Evolutionary conservation across 2,888 invertebrate genomes (phyloP).

Genomic region (Mythimna albipuncta): DNA sequence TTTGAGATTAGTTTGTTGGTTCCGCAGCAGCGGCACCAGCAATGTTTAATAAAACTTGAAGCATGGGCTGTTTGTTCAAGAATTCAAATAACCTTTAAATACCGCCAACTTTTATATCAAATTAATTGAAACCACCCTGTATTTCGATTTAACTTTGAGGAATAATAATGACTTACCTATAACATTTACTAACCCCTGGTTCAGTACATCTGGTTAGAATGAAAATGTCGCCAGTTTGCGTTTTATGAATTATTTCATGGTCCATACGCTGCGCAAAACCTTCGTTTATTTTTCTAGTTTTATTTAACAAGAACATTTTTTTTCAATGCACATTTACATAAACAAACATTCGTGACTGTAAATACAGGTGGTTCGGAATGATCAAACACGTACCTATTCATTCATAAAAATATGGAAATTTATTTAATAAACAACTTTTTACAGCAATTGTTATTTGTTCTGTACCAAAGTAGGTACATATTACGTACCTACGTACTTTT

Average conservation of each 20-base stretch:
- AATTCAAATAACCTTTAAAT: slow-evolving; percentile 57
- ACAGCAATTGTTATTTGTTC: neutral
- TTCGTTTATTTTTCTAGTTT: slow-evolving; percentile 11
- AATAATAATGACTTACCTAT: slow-evolving; percentile 43
- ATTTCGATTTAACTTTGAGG: slow-evolving; percentile 60
- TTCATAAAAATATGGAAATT: neutral
- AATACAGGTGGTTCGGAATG: slow-evolving; percentile 29
- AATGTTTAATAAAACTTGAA: slow-evolving; percentile 62
- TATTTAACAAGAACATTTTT: neutral
- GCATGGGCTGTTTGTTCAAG: slow-evolving; percentile 61
- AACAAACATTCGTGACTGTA: slow-evolving; percentile 6
- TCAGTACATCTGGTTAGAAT: slow-evolving; percentile 23
- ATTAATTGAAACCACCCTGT: slow-evolving; percentile 82
- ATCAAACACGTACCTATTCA: neutral
- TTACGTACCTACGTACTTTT: neutral
- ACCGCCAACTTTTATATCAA: slow-evolving; percentile 56
- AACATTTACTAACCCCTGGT: slow-evolving; percentile 40
- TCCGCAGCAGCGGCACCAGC: slow-evolving; percentile 8
- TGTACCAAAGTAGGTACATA: too few relatives aligned
- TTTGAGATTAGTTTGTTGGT: slow-evolving; percentile 39
- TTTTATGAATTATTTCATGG: slow-evolving; percentile 49
- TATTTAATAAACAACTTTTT: neutral
- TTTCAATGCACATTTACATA: slow-evolving; percentile 9
- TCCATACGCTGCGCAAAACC: slow-evolving; percentile 43
- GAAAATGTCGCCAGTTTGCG: slow-evolving; percentile 64